Base-by-base conservation (phyloP, 2,113 vertebrate genomes). In the Ctenomys sociabilis region DNA sequence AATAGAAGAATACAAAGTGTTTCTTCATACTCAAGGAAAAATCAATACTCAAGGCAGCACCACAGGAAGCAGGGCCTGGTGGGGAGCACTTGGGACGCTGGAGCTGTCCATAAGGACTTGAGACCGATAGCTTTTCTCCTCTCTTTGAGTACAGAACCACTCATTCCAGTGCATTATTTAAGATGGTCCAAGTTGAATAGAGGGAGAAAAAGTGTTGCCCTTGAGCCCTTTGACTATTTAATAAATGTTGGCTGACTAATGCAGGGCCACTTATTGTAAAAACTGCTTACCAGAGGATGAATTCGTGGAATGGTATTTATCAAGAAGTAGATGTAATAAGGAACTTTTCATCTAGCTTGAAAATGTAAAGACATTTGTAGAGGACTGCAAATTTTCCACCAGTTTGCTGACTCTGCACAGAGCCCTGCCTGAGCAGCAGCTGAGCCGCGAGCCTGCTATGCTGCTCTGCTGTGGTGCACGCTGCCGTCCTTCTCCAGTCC, bases 391-490 rank as follows among this genome's bases (percentile, higher is more conserved):
- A 40, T 54, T 37, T 45, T 77, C 43, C 57, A 26, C 57, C 45
- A 45, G 19, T 22, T 57, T n/a, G 80, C 66, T 70, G 1, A 4
- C 21, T 24, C 0, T 11, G 0, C 14, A 0, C 22, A n/a, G 17
- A 4, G 5, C 61, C 16, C 16, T 49, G 49, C n/a, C n/a, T 19
- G 52, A 17, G 52, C 26, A 10, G 0, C 32, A 43, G 7, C 12
- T 3, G 45, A 3, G n/a, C 10, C 78, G 35, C 1, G 0, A 32
- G 30, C 11, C 43, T 11, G 13, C 14, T 30, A 7, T 35, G 14
- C 5, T 37, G 3, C 83, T 68, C 32, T 43, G 12, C 43, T 45
- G 35, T 37, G 35, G 4, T 24, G 32, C 26, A 37, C 5, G 17
- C 13, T 40, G 35, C 35, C 24, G 52, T 13, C 2, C 7, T 35